Base-by-base conservation (phyloP, 2,888 invertebrate genomes). In the Herminia tarsipennalis region DNA sequence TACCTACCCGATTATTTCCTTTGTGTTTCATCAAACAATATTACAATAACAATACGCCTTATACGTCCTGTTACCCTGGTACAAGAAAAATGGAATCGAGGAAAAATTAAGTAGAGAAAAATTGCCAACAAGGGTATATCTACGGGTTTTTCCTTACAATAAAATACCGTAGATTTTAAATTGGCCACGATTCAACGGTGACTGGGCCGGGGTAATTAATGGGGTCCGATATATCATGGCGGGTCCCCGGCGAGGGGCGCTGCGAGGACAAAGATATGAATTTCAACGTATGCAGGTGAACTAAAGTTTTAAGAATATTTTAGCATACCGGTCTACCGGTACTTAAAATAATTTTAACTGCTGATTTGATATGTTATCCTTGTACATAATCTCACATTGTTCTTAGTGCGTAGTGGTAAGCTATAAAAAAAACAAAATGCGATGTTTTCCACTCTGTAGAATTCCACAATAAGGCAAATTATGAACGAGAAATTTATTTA, bases 151-250 rank as follows among this genome's bases (percentile, higher is more conserved):
- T 52, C 40, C 37, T 41, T 25, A 29, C 13, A 14, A 54, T 56
- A 61, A 62, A 62, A 47, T 38, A 41, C 21, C 17, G 13, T 21
- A 17, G 37, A 39, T 41, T 50, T 66, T 49, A 61, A 69, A 62
- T 58, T 56, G 58, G 47, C 56, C 43, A 9, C 48, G 38, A 50
- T 46, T 51, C 54, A 48, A 45, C 42, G 48, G 38, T 38, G 55
- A 43, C 55, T 45, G 40, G 47, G 20, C 46, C n/a, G 38, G 30
- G 33, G 45, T 64, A 70, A 71, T 61, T 57, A 72, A 72, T 71
- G 57, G 40, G 41, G 45, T 47, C 32, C 53, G 49, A 66, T 72
- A 70, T 68, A 60, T 72, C 63, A 70, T 46, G 48, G 36, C 42
- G 35, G 42, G 56, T 54, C 54, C 47, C 37, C 52, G 29, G 25